Evolutionary conservation across 2,888 invertebrate genomes (phyloP).

Genomic region (Hydroisotoma schaefferi): DNA sequence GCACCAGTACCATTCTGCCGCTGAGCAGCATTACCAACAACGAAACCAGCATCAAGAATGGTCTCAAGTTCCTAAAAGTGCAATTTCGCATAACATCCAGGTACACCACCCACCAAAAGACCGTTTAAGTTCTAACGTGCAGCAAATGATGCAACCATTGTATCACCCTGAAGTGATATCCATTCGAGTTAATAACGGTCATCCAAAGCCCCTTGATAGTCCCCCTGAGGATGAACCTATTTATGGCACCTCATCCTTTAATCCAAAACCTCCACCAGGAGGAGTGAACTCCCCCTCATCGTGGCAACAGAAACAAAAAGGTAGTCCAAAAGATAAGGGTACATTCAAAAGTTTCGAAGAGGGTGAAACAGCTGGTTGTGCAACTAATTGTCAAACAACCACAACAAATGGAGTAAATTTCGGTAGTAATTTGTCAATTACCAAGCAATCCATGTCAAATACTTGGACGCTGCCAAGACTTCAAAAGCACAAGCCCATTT

Average conservation of each 20-base stretch:
- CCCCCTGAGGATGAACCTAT: constrained; percentile 44
- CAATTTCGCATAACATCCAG: constrained; percentile 44
- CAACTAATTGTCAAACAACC: no score
- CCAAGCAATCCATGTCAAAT: constrained; percentile 14
- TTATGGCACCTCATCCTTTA: constrained; percentile 48
- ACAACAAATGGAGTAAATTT: constrained; percentile 64
- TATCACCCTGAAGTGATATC: constrained; percentile 54
- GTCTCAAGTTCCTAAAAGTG: not conserved
- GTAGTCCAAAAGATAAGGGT: not conserved
- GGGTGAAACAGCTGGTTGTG: no score
- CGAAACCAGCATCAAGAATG: constrained; percentile 1
- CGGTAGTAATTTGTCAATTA: constrained; percentile 17
- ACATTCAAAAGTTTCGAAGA: constrained; percentile 64
- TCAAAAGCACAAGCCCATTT: constrained; percentile 75
- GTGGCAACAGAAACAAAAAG: constrained; percentile 1
- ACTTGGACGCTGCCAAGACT: constrained; percentile 76
- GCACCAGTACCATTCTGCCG: constrained; percentile 10
- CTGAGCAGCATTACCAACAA: not conserved
- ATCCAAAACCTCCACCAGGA: constrained; percentile 14
- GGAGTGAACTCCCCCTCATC: not conserved
- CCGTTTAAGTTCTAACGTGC: not conserved
- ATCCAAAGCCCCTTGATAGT: constrained; percentile 40
- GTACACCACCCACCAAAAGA: constrained; percentile 28
- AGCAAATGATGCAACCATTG: constrained; percentile 34
- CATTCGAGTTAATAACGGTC: constrained; percentile 51